Evolutionary conservation across 2,888 invertebrate species (phyloP).

Genomic region (Caenorhabditis sp.): DNA sequence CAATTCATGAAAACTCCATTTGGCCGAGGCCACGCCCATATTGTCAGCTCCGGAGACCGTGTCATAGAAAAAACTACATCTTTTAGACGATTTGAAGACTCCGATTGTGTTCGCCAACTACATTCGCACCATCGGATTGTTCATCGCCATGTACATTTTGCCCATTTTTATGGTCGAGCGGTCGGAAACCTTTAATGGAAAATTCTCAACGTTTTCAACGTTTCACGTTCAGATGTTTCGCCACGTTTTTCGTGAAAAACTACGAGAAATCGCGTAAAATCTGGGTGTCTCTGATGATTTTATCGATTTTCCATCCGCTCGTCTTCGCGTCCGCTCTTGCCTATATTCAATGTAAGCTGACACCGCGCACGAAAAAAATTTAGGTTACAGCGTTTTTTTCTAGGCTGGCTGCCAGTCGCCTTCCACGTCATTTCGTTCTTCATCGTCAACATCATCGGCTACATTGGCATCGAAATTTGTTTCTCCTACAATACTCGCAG

Average conservation of each 20-base stretch:
- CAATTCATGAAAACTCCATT: too few relatives aligned
- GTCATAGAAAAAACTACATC: too few relatives aligned
- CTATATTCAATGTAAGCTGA: slow-evolving; percentile 50
- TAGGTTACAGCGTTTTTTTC: too few relatives aligned
- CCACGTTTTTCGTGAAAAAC: slow-evolving; percentile 46
- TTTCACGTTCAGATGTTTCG: slow-evolving; percentile 13
- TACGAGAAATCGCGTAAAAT: slow-evolving; percentile 46
- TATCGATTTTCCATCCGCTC: slow-evolving; percentile 40
- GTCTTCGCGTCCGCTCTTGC: slow-evolving; percentile 37
- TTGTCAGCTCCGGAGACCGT: too few relatives aligned
- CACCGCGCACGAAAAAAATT: too few relatives aligned
- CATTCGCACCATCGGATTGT: slow-evolving; percentile 38
- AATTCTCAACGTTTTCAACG: slow-evolving; percentile 27
- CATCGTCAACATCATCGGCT: slow-evolving; percentile 45
- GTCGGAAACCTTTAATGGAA: neutral
- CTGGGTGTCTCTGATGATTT: slow-evolving; percentile 42
- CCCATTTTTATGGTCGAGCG: slow-evolving; percentile 52
- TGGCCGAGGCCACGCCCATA: too few relatives aligned
- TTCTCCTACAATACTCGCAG: slow-evolving; percentile 25
- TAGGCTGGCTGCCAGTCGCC: slow-evolving; percentile 30
- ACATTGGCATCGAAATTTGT: slow-evolving; percentile 35
- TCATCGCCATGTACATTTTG: slow-evolving; percentile 51
- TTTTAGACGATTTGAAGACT: slow-evolving; percentile 26
- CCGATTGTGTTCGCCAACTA: slow-evolving; percentile 29
- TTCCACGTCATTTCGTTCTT: slow-evolving; percentile 42